A percentile compares a stretch with the other conserved stretches of the same genome.
phyloP scores from a whole-genome alignment of 2,797 vertebrate species.

The Rhodeus uyekii region DNA sequence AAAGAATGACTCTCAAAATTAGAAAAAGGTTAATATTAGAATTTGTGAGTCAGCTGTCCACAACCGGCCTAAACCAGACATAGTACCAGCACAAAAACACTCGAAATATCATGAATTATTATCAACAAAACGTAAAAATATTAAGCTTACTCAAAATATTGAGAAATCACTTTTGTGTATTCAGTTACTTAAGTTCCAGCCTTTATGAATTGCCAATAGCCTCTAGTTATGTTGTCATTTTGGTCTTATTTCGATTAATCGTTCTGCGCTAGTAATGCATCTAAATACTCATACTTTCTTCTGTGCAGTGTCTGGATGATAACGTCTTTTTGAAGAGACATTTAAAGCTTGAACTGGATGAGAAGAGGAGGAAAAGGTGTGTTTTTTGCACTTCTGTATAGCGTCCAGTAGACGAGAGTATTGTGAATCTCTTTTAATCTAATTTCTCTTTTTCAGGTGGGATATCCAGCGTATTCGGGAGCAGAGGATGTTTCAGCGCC shows the following conservation, averaged over 20 bases:
- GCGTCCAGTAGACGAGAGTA: background rate
- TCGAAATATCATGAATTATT: no score
- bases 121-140: no score
- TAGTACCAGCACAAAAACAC: no score
- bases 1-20: no score
- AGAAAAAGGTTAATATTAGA: no score
- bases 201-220: background rate
- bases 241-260: background rate
- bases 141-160: no score
- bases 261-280: background rate
- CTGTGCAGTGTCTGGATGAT: constrained; percentile 81
- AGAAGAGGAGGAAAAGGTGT: constrained; percentile 88
- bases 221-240: background rate
- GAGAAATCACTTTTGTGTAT: background rate
- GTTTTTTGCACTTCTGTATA: background rate
- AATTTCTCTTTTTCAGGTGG: constrained; percentile 71
- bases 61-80: no score
- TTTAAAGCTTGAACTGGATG: constrained; percentile 86
- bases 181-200: background rate
- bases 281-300: background rate
- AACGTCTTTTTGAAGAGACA: constrained; percentile 84
- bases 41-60: no score
- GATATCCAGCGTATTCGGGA: constrained; percentile 84
- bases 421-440: background rate
- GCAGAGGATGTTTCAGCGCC: constrained; percentile 61